Evolutionary conservation across 2,113 vertebrate genomes (phyloP).

Genomic region (Tamias sibiricus): DNA sequence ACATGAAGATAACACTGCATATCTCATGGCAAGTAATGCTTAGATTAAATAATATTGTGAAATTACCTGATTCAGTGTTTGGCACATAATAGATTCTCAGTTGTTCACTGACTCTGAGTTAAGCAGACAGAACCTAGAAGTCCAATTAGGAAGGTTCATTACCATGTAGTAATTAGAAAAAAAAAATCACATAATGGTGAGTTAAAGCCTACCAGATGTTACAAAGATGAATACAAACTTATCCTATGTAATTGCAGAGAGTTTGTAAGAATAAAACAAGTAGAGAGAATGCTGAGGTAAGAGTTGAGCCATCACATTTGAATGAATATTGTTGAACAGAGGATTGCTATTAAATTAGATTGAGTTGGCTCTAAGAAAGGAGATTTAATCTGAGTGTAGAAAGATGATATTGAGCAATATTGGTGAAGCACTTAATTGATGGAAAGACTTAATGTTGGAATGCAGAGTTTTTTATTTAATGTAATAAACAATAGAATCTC

Average conservation of each 20-base stretch:
- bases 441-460: not conserved
- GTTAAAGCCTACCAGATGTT: conserved; percentile 10
- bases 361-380: not conserved
- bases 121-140: not conserved
- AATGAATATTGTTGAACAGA: not conserved
- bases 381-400: not conserved
- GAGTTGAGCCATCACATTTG: not conserved
- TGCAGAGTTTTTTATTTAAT: not conserved
- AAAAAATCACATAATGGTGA: not conserved
- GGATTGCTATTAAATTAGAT: not conserved
- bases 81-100: not conserved
- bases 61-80: not conserved
- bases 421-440: not conserved
- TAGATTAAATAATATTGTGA: not conserved
- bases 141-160: not conserved
- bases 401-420: not conserved
- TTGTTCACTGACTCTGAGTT: not conserved
- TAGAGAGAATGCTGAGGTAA: not conserved
- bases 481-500: not conserved
- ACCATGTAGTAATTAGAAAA: not conserved
- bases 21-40: not conserved
- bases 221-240: not conserved
- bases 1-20: not conserved
- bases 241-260: not conserved
- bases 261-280: not conserved